These are phyloP conservation scores for Alces alces DNA, from an alignment of 2,113 vertebrate species.

Conservation along the genomic window DNA sequence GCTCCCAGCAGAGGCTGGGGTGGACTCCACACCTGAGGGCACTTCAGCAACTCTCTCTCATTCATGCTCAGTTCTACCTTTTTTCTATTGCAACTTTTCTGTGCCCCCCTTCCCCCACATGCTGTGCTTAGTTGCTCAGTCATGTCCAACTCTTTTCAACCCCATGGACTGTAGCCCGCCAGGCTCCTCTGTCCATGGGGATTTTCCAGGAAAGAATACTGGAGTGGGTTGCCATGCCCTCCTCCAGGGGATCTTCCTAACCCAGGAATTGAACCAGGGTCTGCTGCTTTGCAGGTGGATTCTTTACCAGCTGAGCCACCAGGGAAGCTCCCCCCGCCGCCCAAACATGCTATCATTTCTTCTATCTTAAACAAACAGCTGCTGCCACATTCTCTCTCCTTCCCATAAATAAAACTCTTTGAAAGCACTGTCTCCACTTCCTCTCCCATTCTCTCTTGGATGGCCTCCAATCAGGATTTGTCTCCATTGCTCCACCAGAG, in stretches of 20 bases:
- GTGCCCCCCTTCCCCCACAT: background rate
- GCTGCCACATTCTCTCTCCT: background rate
- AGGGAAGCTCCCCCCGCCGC: background rate
- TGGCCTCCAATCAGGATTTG: background rate
- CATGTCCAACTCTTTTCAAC: accelerated
- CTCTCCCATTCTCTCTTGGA: background rate
- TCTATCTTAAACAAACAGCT: background rate
- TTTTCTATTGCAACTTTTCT: background rate
- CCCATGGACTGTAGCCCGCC: background rate
- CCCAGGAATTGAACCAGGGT: background rate
- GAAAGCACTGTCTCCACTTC: background rate
- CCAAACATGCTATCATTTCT: background rate
- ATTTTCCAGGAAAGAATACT: background rate
- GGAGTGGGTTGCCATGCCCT: background rate
- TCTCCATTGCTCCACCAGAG: background rate
- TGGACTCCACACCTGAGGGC: background rate
- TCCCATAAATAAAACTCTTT: background rate
- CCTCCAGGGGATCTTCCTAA: background rate
- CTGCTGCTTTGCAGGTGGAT: background rate
- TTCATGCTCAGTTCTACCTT: background rate
- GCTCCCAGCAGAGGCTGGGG: background rate
- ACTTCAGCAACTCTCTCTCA: background rate
- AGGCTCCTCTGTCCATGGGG: background rate
- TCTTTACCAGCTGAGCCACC: background rate
- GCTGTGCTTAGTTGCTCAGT: background rate